These are phyloP conservation scores for Panthera uncia DNA, from an alignment of 2,113 vertebrate genomes.

Conservation along the genomic window DNA sequence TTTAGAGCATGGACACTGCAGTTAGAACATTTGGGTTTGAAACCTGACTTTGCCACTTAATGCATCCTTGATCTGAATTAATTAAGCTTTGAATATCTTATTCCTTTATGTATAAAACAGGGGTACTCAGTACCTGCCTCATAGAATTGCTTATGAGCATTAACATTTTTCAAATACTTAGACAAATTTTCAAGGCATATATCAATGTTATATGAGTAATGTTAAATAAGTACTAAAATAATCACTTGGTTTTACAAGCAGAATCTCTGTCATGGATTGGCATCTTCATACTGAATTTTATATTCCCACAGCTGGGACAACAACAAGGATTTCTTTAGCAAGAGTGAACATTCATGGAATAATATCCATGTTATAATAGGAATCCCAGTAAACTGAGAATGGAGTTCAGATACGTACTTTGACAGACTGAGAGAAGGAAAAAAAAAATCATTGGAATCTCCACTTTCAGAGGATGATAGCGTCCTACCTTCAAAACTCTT, in stretches of 20 bases:
- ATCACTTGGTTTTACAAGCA: not conserved
- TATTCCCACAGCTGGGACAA: not conserved
- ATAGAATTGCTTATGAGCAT: not conserved
- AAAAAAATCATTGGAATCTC: not conserved
- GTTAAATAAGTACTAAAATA: not conserved
- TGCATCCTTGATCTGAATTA: not conserved
- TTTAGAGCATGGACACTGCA: not conserved
- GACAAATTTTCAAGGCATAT: not conserved
- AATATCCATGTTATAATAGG: not conserved
- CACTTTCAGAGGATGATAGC: not conserved
- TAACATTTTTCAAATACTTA: slow-evolving; percentile 27
- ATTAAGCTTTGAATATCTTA: not conserved
- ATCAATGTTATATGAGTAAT: not conserved
- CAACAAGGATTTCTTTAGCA: not conserved
- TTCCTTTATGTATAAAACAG: not conserved
- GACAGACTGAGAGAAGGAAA: not conserved
- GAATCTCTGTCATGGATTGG: not conserved
- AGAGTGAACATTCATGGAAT: not conserved
- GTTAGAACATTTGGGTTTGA: not conserved
- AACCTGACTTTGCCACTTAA: not conserved
- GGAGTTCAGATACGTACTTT: not conserved
- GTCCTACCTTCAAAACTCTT: not conserved
- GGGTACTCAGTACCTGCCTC: not conserved
- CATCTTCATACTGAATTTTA: not conserved
- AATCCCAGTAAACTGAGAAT: not conserved